Base-by-base conservation (phyloP, 1,140 invertebrate species). In the Eupristina koningsbergeri region DNA sequence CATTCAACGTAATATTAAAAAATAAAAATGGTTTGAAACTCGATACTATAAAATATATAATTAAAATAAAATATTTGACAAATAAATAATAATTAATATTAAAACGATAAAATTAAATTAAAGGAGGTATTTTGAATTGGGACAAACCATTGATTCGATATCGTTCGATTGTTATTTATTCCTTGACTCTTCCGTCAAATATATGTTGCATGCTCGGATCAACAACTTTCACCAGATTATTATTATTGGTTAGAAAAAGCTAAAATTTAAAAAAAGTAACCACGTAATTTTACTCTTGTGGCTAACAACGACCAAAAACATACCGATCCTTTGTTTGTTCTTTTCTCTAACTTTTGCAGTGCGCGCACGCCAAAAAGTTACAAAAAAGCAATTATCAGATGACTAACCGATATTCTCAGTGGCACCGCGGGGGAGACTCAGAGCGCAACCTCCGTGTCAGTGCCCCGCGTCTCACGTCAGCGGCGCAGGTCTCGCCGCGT, bases 361-460 rank as follows among this genome's bases (percentile, higher is more conserved):
- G 89, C 90, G 89, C 91, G 91, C 89, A 92, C 91, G 83, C 89
- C 90, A 89, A 92, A 92, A 92, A 92, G 89, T 91, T 92, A 91
- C 89, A 93, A 93, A 92, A 92, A 91, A 90, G 90, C 91, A 92
- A 92, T 93, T 92, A 92, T 93, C 91, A 93, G 92, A 93, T 92
- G 92, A 93, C 92, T 93, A 93, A 93, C 90, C 90, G 90, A 93
- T 92, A 92, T 93, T 92, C 90, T 91, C 90, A 93, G 91, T 91
- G 91, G 88, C 88, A 89, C 92, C 88, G 89, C 88, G 87, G 89
- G 41, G 91, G 88, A 90, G 26, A 67, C 58, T 75, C 81, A 80
- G 36, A 53, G 61, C 79, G 29, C 22, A 39, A 26, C 88, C 83
- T 34, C 88, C 83, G 87, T 85, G 87, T 86, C 89, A 69, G 89